Evolutionary conservation across 2,113 vertebrate species (phyloP), one percentile per base, ranked within the genome.

Genomic region (Camelus bactrianus): DNA sequence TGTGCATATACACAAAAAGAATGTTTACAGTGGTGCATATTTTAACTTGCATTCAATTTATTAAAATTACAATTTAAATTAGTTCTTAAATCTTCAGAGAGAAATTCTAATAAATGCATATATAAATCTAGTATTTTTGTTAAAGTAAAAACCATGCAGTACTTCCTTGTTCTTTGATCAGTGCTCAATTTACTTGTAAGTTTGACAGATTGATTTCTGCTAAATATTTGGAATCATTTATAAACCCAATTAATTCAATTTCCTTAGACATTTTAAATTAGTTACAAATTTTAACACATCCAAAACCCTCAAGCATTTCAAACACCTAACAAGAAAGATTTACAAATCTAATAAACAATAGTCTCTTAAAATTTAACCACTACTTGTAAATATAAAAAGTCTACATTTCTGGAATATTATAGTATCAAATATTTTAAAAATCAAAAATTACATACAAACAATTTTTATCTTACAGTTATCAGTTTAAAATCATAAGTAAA

Each of bases 151-250:
- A 76, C 30, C 17, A 48, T 46, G 17, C 10, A 70, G 13, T 77
- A 91, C 16, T 82, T 6, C 46, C 11, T 81, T 91, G 22, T 81
- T 73, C 73, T 94, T 91, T 72, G 42, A 94, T 87, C 58, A 73
- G 1, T 67, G 30, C 20, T 94, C 48, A 75, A 42, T 16, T 82
- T 54, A 72, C n/a, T 93, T 93, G 52, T n/a, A 65, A 76, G n/a
- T 86, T 79, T 90, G 94, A 92, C 46, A 92, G 67, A 93, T 94
- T 94, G 77, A 79, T 96, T 96, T 88, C 17, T 50, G 42, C 54
- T 77, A 95, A 94, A 87, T 38, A 93, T 95, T 84, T 77, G 70
- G 38, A 42, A 92, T 30, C 46, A 94, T 24, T 87, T 90, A 42
- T 30, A 87, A 87, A 54, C 30, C 42, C 46, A 14, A 83, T 80